These are phyloP conservation scores for Bagarius yarrelli DNA, from an alignment of 2,113 vertebrate species.

Conservation along the genomic window DNA sequence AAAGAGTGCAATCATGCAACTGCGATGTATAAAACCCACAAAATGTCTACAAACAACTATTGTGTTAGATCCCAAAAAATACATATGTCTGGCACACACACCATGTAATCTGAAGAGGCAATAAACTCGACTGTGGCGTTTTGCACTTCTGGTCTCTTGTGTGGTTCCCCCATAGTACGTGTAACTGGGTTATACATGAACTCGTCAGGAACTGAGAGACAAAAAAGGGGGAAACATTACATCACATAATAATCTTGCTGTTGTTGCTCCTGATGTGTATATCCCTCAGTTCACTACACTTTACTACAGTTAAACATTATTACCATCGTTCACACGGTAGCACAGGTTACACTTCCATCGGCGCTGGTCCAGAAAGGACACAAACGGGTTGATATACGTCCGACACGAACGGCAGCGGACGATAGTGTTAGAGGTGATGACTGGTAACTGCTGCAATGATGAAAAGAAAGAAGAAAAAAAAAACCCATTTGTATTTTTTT, in stretches of 20 bases:
- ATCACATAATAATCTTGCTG: not conserved
- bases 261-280: not conserved
- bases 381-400: constrained; percentile 97
- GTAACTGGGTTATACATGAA: constrained; percentile 98
- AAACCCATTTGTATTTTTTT: not conserved
- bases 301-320: constrained; percentile 21
- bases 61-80: not conserved
- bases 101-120: constrained; percentile 98
- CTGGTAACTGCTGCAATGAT: constrained; percentile 84
- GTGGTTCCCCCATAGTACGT: constrained; percentile 91
- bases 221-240: not conserved
- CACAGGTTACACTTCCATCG: constrained; percentile 98
- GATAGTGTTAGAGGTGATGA: constrained; percentile 96
- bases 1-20: not conserved
- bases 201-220: constrained; percentile 87
- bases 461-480: constrained; percentile 9
- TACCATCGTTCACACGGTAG: constrained; percentile 95
- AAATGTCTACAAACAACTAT: not conserved
- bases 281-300: not conserved
- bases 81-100: constrained; percentile 43
- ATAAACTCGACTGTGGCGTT: constrained; percentile 97
- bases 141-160: constrained; percentile 94
- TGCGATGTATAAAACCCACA: not conserved
- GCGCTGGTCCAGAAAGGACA: constrained; percentile 94
- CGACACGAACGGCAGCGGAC: constrained; percentile 93